Evolutionary conservation across 2,888 invertebrate genomes (phyloP).

Genomic region (Metellina segmentata): DNA sequence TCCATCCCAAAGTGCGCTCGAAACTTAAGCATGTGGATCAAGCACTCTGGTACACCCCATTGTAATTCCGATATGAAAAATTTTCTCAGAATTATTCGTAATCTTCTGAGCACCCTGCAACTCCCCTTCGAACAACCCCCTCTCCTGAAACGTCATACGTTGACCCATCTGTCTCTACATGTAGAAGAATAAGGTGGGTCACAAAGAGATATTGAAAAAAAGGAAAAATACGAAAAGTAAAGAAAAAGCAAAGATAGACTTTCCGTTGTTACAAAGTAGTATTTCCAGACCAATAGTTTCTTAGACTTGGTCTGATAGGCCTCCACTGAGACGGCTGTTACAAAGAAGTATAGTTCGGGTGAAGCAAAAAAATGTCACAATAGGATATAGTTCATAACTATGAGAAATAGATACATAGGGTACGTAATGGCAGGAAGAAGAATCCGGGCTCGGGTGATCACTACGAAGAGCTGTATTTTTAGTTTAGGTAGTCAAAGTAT

Average conservation of each 20-base stretch:
- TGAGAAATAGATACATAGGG: conserved; percentile 23
- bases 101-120: not conserved
- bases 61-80: conserved; percentile 47
- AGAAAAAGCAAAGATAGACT: conserved; percentile 7
- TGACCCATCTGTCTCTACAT: conserved; percentile 52
- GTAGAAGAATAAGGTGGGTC: conserved; percentile 23
- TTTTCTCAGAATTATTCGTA: conserved; percentile 56
- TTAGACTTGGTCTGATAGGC: conserved; percentile 49
- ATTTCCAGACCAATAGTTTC: conserved; percentile 72
- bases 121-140: conserved; percentile 25
- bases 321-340: conserved; percentile 2
- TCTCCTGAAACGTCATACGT: conserved; percentile 23
- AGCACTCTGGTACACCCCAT: conserved; percentile 15
- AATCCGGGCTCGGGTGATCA: too few relatives aligned
- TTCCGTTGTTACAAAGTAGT: conserved; percentile 48
- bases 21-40: not conserved
- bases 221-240: conserved; percentile 3
- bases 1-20: conserved; percentile 22
- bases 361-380: not conserved
- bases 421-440: not conserved
- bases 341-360: not conserved
- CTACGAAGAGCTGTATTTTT: not conserved
- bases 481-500: not conserved
- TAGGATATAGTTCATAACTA: conserved; percentile 8
- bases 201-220: conserved; percentile 30